phyloP scores from a whole-genome alignment of 2,888 invertebrate genomes.

The Cerceris ruficornis region DNA sequence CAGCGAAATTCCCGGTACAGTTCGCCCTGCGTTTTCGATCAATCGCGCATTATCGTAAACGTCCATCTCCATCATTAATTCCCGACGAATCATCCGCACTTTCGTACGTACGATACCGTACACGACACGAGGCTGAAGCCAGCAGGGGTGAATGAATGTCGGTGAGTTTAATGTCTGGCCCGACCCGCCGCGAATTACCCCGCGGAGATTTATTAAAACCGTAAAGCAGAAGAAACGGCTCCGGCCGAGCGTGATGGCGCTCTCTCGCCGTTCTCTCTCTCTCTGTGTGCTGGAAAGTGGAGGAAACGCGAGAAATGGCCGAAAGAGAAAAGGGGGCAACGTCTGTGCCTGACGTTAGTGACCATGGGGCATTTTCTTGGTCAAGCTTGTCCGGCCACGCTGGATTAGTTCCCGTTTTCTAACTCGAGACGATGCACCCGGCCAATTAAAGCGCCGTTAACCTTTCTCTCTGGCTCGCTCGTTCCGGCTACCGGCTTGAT shows the following conservation, averaged over 20 bases:
- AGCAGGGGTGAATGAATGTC: constrained; percentile 25
- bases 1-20: neutral
- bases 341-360: constrained; percentile 76
- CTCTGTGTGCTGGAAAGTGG: constrained; percentile 46
- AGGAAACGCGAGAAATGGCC: constrained; percentile 58
- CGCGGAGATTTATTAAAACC: constrained; percentile 80
- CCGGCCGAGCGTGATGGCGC: constrained; percentile 60
- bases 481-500: constrained; percentile 52
- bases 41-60: neutral
- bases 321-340: constrained; percentile 49
- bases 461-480: constrained; percentile 54
- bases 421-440: constrained; percentile 61
- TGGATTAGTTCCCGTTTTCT: constrained; percentile 70
- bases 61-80: constrained; percentile 32
- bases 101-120: constrained; percentile 24
- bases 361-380: constrained; percentile 75
- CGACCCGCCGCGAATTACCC: constrained; percentile 78
- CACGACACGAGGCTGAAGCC: constrained; percentile 5
- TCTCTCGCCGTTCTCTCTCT: constrained; percentile 14
- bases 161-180: constrained; percentile 74
- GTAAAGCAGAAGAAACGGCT: constrained; percentile 80
- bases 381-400: constrained; percentile 68
- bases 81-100: constrained; percentile 19
- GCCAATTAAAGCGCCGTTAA: constrained; percentile 69
- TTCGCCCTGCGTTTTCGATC: neutral